Evolutionary conservation across 2,797 vertebrate species (phyloP).

Genomic region (Percopsis omiscomaycus): DNA sequence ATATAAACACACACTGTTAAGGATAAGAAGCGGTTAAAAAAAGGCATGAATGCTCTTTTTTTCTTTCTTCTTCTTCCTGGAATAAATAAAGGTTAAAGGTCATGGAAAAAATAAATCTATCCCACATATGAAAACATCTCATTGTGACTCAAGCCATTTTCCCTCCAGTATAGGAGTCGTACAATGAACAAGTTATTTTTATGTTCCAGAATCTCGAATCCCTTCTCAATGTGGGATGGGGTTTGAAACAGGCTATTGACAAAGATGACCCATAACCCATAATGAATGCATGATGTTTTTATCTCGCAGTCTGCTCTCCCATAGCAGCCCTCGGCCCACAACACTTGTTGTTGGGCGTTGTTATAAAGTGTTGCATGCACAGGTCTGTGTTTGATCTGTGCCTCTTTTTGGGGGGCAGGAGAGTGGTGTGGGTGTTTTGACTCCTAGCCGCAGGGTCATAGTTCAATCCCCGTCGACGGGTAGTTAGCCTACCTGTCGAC

Average conservation of each 20-base stretch:
- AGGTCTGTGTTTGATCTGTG: too few relatives aligned
- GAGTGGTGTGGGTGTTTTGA: too few relatives aligned
- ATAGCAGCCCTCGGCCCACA: background rate
- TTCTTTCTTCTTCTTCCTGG: background rate
- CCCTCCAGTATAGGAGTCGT: slow-evolving; percentile 5
- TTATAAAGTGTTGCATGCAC: too few relatives aligned
- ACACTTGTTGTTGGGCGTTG: background rate
- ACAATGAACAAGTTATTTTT: slow-evolving; percentile 21
- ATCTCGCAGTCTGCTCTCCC: background rate
- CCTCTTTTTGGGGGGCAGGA: too few relatives aligned
- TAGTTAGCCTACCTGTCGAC: too few relatives aligned
- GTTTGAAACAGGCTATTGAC: slow-evolving; percentile 1
- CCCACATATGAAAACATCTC: slow-evolving; percentile 1
- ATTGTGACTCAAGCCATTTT: slow-evolving; percentile 14
- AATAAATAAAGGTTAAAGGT: slow-evolving; percentile 6
- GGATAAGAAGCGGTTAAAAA: background rate
- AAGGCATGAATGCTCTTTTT: background rate
- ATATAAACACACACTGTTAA: background rate
- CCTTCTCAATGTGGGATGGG: background rate
- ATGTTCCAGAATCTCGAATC: background rate
- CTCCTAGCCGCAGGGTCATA: too few relatives aligned
- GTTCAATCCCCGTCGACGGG: too few relatives aligned
- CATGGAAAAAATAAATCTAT: background rate
- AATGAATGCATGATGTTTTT: background rate
- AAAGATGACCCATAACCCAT: slow-evolving; percentile 2